Conservation (phyloP, 2,113 vertebrate genomes). For the Condylura cristata region DNA sequence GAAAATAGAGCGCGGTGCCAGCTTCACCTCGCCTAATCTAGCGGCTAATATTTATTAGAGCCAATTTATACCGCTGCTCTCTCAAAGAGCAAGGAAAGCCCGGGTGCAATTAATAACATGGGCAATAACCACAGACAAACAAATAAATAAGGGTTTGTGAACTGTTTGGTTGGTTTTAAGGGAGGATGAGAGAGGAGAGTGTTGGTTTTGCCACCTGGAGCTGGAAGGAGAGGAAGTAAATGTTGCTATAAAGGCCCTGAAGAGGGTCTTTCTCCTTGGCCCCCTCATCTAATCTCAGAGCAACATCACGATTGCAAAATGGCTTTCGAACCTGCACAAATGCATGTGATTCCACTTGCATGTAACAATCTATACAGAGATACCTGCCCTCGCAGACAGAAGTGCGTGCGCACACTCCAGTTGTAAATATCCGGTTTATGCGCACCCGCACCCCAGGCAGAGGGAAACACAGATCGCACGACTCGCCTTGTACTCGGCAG, state of each 20-base stretch:
- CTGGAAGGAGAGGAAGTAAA: conserved; percentile 45
- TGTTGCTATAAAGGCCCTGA: not conserved
- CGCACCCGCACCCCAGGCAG: not conserved
- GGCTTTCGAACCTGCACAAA: conserved; percentile 59
- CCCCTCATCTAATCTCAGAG: conserved; percentile 43
- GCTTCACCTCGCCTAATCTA: conserved; percentile 98
- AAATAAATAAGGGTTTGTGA: conserved; percentile 74
- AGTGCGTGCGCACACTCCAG: conserved; percentile 63
- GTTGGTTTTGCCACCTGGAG: conserved; percentile 60
- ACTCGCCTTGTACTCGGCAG: not conserved
- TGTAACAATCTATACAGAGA: conserved; percentile 55
- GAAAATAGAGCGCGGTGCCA: conserved; percentile 93
- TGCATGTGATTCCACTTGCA: conserved; percentile 55
- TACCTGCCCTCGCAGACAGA: conserved; percentile 45
- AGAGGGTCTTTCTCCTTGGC: conserved; percentile 15
- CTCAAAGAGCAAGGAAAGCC: conserved; percentile 87
- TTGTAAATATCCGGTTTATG: conserved; percentile 59
- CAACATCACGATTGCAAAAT: conserved; percentile 54
- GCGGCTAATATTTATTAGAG: conserved; percentile 99
- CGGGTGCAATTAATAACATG: conserved; percentile 89
- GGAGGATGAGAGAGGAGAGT: conserved; percentile 29
- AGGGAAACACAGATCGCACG: not conserved
- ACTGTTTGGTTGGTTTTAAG: conserved; percentile 76
- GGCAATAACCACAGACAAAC: conserved; percentile 83
- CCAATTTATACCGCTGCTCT: conserved; percentile 93